Base-by-base conservation (phyloP, 2,888 invertebrate species). In the Monochamus alternatus region DNA sequence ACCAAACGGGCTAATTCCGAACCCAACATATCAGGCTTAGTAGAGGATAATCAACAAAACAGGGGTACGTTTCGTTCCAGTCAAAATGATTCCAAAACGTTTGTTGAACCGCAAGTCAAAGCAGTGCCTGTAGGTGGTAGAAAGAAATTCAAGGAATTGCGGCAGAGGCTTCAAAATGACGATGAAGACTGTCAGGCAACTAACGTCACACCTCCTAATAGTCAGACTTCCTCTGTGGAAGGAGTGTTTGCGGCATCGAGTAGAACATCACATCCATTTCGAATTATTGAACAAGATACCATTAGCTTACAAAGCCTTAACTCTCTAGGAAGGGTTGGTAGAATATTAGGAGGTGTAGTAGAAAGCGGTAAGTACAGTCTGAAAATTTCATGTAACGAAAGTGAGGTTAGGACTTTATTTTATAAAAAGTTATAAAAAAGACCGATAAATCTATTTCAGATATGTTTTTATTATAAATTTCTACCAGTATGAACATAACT, bases 291-390 rank as follows among this genome's bases (percentile, higher is more conserved):
- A 82, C 95, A 95, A 85, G 97, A 97, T 88, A 94, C 96, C 14
- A 92, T 96, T 88, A 96, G 96, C 87, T 90, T 97, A 83, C 96
- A 96, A 88, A 96, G 96, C 86, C 94, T 97, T 92, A 95, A 96
- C 83, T 97, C 97, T 66, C 90, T 97, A 75, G 96, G 96, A 32
- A 91, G 96, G 83, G 94, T 96, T 78, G 96, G 96, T 43, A 91
- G 95, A 82, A 94, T 96, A 86, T 90, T 96, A 79, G 94, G 94
- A 74, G 95, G 95, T 31, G 78, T 76, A 44, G 22, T 73, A 64
- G 80, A 79, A 8, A 44, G 58, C 67, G 81, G 81, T 83, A 75
- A 70, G 70, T 47, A 10, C 32, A 65, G 38, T 38, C 5, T 3
- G 3, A 38, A 38, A 38, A 38, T 38, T 38, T 38, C 7, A 38